Conservation (phyloP, 2,797 vertebrate genomes). For the Momotus momota region DNA sequence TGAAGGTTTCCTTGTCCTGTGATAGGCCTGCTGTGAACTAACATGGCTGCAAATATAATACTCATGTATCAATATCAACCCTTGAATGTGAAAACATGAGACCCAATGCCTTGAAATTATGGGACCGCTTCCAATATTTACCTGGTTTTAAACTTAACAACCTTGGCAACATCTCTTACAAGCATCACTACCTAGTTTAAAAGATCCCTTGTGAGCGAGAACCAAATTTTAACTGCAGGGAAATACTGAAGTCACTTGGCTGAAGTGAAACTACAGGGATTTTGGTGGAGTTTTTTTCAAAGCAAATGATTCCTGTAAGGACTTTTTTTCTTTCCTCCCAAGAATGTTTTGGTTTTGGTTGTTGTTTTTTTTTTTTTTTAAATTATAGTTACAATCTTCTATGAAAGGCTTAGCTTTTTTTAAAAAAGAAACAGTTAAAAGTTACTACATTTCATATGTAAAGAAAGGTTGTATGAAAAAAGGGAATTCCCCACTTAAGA, state of each 20-base stretch:
- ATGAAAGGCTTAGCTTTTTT: not conserved
- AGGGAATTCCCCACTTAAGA: not conserved
- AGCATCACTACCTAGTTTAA: conserved; percentile 3
- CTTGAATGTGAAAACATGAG: not conserved
- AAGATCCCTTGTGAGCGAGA: conserved; percentile 17
- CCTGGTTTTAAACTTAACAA: conserved; percentile 45
- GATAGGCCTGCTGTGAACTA: not conserved
- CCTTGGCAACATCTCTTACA: conserved; percentile 19
- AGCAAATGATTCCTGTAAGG: not conserved
- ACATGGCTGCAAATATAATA: not conserved
- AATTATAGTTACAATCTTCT: not conserved
- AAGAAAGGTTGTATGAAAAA: not conserved
- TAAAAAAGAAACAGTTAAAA: not conserved
- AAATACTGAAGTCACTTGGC: conserved; percentile 39
- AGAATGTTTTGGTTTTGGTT: not conserved
- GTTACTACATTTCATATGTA: not conserved
- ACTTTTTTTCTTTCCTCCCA: not conserved
- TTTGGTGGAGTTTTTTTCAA: not conserved
- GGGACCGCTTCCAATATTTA: not conserved
- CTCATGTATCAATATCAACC: not conserved
- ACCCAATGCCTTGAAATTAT: not conserved
- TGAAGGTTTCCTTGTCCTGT: not conserved
- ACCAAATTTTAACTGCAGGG: not conserved
- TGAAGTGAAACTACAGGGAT: not conserved
- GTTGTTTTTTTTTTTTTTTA: not conserved